A percentile compares a stretch with the other conserved stretches of the same genome.
phyloP scores from a whole-genome alignment of 1,140 invertebrate genomes.

The Drosophila orena region DNA sequence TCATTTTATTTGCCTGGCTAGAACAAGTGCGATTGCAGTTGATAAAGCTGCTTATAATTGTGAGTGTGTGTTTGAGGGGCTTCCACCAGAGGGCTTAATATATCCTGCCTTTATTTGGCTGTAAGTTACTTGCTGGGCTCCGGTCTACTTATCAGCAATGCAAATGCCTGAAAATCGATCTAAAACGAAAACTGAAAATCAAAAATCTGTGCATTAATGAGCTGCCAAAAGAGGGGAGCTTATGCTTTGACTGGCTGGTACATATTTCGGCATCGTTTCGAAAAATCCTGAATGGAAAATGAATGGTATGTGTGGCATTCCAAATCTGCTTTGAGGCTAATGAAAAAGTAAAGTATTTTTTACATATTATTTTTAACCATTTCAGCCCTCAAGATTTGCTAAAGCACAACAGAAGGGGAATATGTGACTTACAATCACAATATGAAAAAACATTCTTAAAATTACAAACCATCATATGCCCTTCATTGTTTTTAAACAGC shows the following conservation, averaged over 20 bases:
- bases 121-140: neutral
- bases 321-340: too few species aligned
- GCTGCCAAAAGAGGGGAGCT: neutral
- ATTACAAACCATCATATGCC: neutral
- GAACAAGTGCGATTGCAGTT: constrained; percentile 37
- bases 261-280: neutral
- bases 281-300: neutral
- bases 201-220: constrained; percentile 18
- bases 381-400: too few species aligned
- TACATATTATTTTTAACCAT: too few species aligned
- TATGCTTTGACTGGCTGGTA: neutral
- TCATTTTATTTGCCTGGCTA: constrained; percentile 42
- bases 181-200: neutral
- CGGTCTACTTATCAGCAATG: constrained; percentile 1
- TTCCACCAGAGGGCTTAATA: constrained; percentile 12
- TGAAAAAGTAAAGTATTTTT: too few species aligned
- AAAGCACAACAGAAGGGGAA: neutral
- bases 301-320: too few species aligned
- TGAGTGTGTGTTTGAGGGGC: constrained; percentile 3
- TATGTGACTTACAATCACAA: neutral
- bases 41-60: constrained; percentile 54
- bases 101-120: neutral
- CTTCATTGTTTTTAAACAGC: too few species aligned
- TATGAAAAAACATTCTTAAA: neutral
- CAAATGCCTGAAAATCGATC: constrained; percentile 11